Percentiles rank a stretch among this genome's conserved stretches.
Evolutionary conservation across 2,113 vertebrate genomes (phyloP).

Genomic region (Ranitomeya imitator): DNA sequence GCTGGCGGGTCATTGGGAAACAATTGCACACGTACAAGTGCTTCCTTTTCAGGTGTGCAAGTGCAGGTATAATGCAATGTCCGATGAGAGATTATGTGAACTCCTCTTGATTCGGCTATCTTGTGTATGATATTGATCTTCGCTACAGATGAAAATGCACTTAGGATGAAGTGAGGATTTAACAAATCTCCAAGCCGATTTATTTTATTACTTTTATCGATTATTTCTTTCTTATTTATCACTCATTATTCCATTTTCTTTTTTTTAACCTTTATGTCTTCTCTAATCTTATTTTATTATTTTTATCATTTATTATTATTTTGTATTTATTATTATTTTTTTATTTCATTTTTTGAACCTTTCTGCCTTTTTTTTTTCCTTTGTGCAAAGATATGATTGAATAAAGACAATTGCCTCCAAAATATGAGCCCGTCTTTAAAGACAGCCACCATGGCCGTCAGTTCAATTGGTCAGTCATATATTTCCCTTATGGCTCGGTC

Average conservation of each 20-base stretch:
- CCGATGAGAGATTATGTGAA: constrained; percentile 34
- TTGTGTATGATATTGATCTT: neutral
- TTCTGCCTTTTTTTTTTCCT: neutral
- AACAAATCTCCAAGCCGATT: too few relatives aligned
- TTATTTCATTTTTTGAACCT: neutral
- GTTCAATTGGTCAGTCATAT: neutral
- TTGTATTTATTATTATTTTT: too few relatives aligned
- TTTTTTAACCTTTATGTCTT: too few relatives aligned
- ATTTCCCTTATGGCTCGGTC: neutral
- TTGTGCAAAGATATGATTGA: neutral
- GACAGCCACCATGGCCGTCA: neutral
- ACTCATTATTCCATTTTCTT: too few relatives aligned
- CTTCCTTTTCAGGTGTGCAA: constrained; percentile 64
- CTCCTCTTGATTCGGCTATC: neutral
- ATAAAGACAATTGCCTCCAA: neutral
- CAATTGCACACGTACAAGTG: constrained; percentile 71
- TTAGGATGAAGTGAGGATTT: neutral
- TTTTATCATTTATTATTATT: too few relatives aligned
- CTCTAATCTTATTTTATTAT: too few relatives aligned
- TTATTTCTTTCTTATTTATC: too few relatives aligned
- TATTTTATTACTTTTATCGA: too few relatives aligned
- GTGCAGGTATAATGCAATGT: constrained; percentile 44
- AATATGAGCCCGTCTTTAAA: too few relatives aligned
- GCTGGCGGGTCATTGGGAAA: constrained; percentile 62
- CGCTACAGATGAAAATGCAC: neutral